Conservation (phyloP, 2,113 vertebrate species). For the Illadopsis cleaveri region DNA sequence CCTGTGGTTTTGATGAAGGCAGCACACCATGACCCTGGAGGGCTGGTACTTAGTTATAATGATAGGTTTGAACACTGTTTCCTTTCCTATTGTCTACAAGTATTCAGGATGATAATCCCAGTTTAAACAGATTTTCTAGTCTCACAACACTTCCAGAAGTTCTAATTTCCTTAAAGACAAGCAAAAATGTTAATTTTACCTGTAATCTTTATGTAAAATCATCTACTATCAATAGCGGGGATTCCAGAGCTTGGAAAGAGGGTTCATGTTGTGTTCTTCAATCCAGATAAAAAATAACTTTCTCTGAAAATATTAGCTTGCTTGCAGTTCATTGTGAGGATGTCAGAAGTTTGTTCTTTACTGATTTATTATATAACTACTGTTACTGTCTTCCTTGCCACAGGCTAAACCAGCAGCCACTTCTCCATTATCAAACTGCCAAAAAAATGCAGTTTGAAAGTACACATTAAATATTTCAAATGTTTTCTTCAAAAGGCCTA, state of each 20-base stretch:
- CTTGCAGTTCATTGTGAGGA: background rate
- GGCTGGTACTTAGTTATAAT: background rate
- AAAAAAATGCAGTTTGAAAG: background rate
- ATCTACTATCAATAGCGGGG: background rate
- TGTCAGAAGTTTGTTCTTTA: background rate
- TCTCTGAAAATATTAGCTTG: background rate
- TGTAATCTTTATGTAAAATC: background rate
- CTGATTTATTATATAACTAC: background rate
- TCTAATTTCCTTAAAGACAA: background rate
- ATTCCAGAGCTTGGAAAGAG: background rate
- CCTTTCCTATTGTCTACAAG: background rate
- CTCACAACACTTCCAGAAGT: background rate
- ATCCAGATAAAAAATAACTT: background rate
- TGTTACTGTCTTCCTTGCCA: background rate
- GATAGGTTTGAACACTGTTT: background rate
- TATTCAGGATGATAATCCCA: background rate
- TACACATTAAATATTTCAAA: background rate
- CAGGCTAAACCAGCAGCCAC: background rate
- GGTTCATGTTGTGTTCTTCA: background rate
- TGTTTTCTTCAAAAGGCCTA: background rate
- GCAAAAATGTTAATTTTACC: background rate
- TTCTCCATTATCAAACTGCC: background rate
- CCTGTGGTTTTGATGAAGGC: background rate
- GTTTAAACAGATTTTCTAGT: background rate
- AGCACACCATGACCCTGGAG: background rate